phyloP scores from a whole-genome alignment of 2,113 vertebrate species.

The Diadophis punctatus region DNA sequence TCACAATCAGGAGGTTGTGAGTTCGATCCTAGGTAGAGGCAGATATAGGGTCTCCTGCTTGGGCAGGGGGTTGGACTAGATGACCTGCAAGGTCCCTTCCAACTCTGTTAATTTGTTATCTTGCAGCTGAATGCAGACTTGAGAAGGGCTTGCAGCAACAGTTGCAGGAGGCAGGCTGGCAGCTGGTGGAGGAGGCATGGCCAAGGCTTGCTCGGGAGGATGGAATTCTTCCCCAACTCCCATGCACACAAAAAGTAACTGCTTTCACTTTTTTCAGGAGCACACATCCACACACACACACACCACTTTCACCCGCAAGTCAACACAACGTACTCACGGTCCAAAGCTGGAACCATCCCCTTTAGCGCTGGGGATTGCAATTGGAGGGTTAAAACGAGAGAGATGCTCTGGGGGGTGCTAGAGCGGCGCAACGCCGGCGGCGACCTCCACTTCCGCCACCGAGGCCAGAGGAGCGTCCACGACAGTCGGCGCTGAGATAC shows the following conservation, averaged over 20 bases:
- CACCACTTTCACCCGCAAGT: not conserved
- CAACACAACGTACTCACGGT: not conserved
- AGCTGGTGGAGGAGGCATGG: too few species aligned
- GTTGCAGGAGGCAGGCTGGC: not conserved
- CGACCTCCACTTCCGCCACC: not conserved
- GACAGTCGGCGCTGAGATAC: not conserved
- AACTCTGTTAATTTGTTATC: too few species aligned
- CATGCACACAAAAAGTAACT: not conserved
- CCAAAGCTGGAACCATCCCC: not conserved
- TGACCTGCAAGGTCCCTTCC: too few species aligned
- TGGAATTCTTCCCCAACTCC: too few species aligned
- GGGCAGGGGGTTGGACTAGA: too few species aligned
- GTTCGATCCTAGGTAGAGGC: too few species aligned
- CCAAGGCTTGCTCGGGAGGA: too few species aligned
- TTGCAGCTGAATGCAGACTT: not conserved
- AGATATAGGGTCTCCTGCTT: too few species aligned
- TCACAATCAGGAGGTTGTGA: too few species aligned
- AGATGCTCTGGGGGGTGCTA: not conserved
- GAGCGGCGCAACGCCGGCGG: not conserved
- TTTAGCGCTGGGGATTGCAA: too few species aligned
- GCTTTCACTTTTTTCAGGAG: not conserved
- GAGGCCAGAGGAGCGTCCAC: not conserved
- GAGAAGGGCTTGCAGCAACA: not conserved
- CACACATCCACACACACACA: too few species aligned
- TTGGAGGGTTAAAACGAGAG: not conserved